Evolutionary conservation across 2,888 invertebrate species (phyloP), one percentile per base, ranked within the genome.

Genomic region (Drosophila histrio): DNA sequence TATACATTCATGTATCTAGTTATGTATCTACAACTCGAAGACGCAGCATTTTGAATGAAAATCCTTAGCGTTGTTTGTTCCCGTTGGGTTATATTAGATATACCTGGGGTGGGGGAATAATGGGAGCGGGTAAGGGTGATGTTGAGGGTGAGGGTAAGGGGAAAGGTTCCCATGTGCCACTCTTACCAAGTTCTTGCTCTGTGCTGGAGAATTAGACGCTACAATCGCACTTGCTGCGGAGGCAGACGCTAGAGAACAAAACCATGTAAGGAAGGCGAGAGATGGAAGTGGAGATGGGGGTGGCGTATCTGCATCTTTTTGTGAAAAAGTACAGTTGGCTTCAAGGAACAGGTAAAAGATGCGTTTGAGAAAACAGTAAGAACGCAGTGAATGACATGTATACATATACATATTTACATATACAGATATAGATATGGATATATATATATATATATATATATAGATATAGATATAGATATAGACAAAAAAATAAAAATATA

Each of bases 31-130:
- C 11, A 52, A 60, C 15, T 47, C 28, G 13, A 64, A 71, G 56
- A 65, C 52, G 60, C 19, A 65, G 68, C 58, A 59, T 56, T 61
- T 50, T 24, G 30, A 71, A 71, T 50, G 50, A 60, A 71, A 70
- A 50, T 52, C 38, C 50, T 52, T 38, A 9, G 26, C 26, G 50
- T 21, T 28, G 50, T 38, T 50, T 38, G 36, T 24, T 15, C 34
- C 30, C 2, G 21, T 21, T 36, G 24, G 36, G 50, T 26, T 38
- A 13, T 26, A 26, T 26, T 26, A 19, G 19, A 50, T 26, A 26
- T 19, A n/a, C n/a, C n/a, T n/a, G 30, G 8, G 26, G 2, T 21
- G 46, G 21, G 1, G 3, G n/a, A n/a, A n/a, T 9, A 6, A 13
- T n/a, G 28, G 15, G 17, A 26, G 26, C 26, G 19, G 2, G 9